Base-by-base conservation (phyloP, 2,797 vertebrate genomes). In the Macrochelys suwanniensis region DNA sequence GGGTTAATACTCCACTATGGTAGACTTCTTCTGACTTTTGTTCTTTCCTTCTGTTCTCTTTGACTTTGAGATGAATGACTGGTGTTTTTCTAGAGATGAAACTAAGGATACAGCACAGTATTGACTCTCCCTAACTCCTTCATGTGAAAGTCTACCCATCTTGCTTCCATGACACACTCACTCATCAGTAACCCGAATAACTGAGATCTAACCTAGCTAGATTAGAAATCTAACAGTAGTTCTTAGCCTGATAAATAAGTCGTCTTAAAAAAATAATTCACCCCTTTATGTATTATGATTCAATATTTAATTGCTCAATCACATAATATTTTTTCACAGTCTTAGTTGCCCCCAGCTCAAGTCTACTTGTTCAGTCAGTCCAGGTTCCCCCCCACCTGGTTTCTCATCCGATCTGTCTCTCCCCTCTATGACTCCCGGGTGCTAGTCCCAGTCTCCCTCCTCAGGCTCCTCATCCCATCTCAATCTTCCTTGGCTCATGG, bases 91-190 rank as follows among this genome's bases (percentile, higher is more conserved):
- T 78, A 56, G 61, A 87, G 71, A 54, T 90, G 71, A 96, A 31
- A 57, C n/a, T 82, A 17, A 85, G 77, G 56, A 4, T 33, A 16
- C 31, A 83, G n/a, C 0, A 0, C 0, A 0, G 3, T 87, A 17
- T 84, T 61, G 53, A 88, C 49, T 68, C 31, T 84, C 74, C 82
- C 11, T 10, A 3, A 49, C 89, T 83, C n/a, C 65, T 92, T 42
- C 47, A 6, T 88, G 45, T 74, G 47, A 57, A 87, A 80, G 26
- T 28, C 37, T 91, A 88, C 56, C 31, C 59, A 7, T 47, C 80
- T 87, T 42, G 53, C 61, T 95, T 91, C 76, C 79, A 6, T 42
- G 45, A 9, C 0, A 0, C 2, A 10, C 59, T 82, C 86, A 33
- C n/a, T 86, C 56, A 6, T 37, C 50, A 3, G 78, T 82, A 78